Base-by-base conservation (phyloP, 2,888 invertebrate species). In the Molorchus minor region DNA sequence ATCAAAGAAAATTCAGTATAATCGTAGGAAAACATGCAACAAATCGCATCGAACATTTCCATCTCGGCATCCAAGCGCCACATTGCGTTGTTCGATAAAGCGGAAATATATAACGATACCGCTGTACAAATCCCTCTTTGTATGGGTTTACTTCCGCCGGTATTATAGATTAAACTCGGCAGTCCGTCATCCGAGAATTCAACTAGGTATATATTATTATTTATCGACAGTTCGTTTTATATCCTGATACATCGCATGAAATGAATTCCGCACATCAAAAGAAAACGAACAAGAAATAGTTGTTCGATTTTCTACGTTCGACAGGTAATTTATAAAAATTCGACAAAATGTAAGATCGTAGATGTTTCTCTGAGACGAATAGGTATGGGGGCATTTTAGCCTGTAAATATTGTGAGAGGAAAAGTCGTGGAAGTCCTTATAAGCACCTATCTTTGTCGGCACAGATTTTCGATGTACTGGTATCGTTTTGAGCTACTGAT, bases 81-180 rank as follows among this genome's bases (percentile, higher is more conserved):
- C n/a, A n/a, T n/a, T n/a, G n/a, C n/a, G n/a, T n/a, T n/a, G 46
- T 61, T 49, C 55, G 55, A 45, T 55, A 58, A 61, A 25, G 58
- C 41, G 44, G 54, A 55, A 58, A 61, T 51, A n/a, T n/a, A 58
- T 61, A 61, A 61, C 53, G 61, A 57, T 54, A 43, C 44, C 43
- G 61, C 43, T 47, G 38, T 57, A 54, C 52, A 52, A 53, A 47
- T 43, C 46, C 33, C 25, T 45, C 54, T 61, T 61, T 54, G 49
- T 53, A 55, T 53, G 21, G 57, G 45, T 44, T 38, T 10, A 25
- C 49, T 49, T 49, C 38, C 21, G 49, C 36, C 25, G 10, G 36
- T 36, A 38, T n/a, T n/a, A n/a, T n/a, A n/a, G 36, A 21, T 49
- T 38, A 49, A 20, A 33, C 16, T 19, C 20, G 20, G 15, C 30